A percentile compares a stretch with the other conserved stretches of the same genome.
Evolutionary conservation across 2,113 vertebrate genomes (phyloP).

Genomic region (Oxyura jamaicensis): DNA sequence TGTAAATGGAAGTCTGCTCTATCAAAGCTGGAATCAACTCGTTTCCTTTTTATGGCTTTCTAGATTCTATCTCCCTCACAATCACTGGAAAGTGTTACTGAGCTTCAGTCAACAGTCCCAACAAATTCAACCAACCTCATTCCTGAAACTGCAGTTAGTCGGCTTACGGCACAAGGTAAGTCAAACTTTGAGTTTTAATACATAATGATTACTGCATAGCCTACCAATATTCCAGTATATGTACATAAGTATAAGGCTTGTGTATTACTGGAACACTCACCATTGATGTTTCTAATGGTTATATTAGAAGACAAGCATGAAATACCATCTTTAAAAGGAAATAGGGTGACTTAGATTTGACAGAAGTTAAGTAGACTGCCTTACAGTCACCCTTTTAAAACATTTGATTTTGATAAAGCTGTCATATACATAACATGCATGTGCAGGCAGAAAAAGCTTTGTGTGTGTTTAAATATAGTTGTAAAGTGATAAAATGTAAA

Average conservation of each 20-base stretch:
- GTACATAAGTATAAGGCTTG: neutral
- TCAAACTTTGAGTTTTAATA: neutral
- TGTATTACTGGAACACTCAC: neutral
- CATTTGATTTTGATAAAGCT: neutral
- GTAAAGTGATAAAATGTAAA: neutral
- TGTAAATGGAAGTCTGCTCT: neutral
- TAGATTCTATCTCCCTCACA: slow-evolving; percentile 74
- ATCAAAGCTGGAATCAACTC: neutral
- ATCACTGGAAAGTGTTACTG: slow-evolving; percentile 62
- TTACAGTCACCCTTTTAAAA: neutral
- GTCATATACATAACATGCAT: neutral
- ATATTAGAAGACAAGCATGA: neutral
- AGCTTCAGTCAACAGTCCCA: slow-evolving; percentile 53
- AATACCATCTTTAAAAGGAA: neutral
- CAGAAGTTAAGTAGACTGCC: neutral
- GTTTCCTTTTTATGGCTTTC: neutral
- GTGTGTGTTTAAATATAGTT: neutral
- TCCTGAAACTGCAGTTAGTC: slow-evolving; percentile 74
- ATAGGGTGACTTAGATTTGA: neutral
- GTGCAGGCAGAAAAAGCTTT: neutral
- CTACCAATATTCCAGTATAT: neutral
- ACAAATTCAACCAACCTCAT: slow-evolving; percentile 37
- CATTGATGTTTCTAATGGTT: neutral
- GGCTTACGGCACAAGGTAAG: slow-evolving; percentile 85
- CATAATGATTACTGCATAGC: neutral